Evolutionary conservation across 2,888 invertebrate species (phyloP), one percentile per base, ranked within the genome.

Genomic region (Troilus luridus): DNA sequence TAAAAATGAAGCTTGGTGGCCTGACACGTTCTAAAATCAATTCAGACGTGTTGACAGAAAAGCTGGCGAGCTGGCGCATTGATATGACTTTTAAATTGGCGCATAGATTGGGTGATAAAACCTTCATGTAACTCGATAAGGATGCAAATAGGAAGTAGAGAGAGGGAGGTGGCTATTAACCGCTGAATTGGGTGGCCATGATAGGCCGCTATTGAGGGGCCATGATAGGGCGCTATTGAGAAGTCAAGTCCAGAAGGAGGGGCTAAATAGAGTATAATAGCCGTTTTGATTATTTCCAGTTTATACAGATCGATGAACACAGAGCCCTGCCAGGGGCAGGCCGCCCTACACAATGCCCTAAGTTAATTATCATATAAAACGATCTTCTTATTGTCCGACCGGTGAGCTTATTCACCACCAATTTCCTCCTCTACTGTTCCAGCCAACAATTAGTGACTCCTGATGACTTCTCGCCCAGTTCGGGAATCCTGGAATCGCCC

Each of bases 301-400:
- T 85, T 85, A 85, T 85, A 54, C 14, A 41, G 56, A 56, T 85
- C 85, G 85, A 85, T 85, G n/a, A 56, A 56, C 81, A 56, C 81
- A 54, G 54, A 54, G 81, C 54, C 54, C 59, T 67, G 64, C 67
- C 60, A 85, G 89, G 41, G 88, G 64, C 64, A 67, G 60, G 88
- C 90, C 54, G 41, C 41, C 64, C 88, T 67, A 21, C 67, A 85
- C 81, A 88, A 90, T 88, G 54, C 27, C 81, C 89, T 91, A 91
- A 91, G 92, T 92, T 92, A 92, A 92, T 92, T 92, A 92, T 92
- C 92, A 92, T 92, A 92, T 92, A 92, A 91, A 92, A 92, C 91
- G 90, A 91, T 91, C 85, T 92, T 90, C 91, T 90, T 91, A 88
- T 90, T 72, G 88, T 58, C 88, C n/a, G 1, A 0, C 56, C n/a